Percentiles rank a stretch among this genome's conserved stretches.
Conservation (phyloP, 1,140 invertebrate genomes). For the Holcopasites calliopsidis region DNA sequence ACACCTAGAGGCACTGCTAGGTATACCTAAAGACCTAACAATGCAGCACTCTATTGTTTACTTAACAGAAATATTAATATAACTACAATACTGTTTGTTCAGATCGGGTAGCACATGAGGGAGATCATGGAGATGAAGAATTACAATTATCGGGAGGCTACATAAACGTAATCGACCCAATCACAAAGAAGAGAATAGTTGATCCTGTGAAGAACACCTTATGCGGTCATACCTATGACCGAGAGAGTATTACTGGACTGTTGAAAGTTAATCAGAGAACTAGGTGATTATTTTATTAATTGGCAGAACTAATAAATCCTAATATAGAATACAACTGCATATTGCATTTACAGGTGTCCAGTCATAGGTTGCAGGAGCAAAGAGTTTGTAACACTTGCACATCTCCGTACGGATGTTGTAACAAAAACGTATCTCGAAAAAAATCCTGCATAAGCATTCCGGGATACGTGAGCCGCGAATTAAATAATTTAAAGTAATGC, state of each 20-base stretch:
- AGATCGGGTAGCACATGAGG: neutral
- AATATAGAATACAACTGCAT: neutral
- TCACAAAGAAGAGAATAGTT: conserved; percentile 79
- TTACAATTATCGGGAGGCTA: conserved; percentile 58
- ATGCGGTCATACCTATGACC: conserved; percentile 82
- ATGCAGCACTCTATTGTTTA: neutral
- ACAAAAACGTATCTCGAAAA: conserved; percentile 63
- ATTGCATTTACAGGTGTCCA: conserved; percentile 69
- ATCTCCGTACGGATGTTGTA: conserved; percentile 63
- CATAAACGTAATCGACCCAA: conserved; percentile 79
- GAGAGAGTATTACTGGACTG: conserved; percentile 72
- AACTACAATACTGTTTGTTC: neutral
- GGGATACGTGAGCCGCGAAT: neutral
- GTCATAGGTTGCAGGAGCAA: conserved; percentile 70
- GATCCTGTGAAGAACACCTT: conserved; percentile 80
- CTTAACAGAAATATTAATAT: neutral
- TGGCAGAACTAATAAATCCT: neutral
- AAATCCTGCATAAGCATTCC: conserved; percentile 39
- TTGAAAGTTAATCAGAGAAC: conserved; percentile 73
- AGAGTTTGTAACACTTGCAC: conserved; percentile 56
- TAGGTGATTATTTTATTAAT: conserved; percentile 65
- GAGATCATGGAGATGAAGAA: conserved; percentile 59
- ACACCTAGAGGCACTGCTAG: conserved; percentile 51
- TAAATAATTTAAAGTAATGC: neutral
- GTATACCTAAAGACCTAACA: conserved; percentile 46